A percentile compares a stretch with the other conserved stretches of the same genome.
phyloP scores from a whole-genome alignment of 2,888 invertebrate species.

The Furcula furcula region DNA sequence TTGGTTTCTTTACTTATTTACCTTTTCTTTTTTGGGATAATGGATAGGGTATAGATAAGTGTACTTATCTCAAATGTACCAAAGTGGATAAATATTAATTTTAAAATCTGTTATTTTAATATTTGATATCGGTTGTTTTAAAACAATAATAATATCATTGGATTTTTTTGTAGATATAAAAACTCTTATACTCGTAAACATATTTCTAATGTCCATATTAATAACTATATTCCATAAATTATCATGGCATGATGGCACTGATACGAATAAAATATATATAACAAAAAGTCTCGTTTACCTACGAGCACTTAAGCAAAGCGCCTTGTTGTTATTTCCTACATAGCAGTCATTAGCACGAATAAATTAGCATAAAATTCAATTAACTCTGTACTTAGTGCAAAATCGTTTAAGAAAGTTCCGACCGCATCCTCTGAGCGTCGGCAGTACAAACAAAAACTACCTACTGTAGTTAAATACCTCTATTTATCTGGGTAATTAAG shows the following conservation, averaged over 20 bases:
- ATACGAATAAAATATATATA: neutral
- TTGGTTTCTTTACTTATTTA: too few species aligned
- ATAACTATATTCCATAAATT: too few species aligned
- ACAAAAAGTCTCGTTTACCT: neutral
- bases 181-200: too few species aligned
- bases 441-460: slow-evolving; percentile 19
- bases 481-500: slow-evolving; percentile 28
- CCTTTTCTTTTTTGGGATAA: too few species aligned
- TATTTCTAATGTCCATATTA: too few species aligned
- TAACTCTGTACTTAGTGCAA: slow-evolving; percentile 44
- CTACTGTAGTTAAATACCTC: slow-evolving; percentile 7
- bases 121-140: too few species aligned
- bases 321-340: slow-evolving; percentile 27
- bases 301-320: slow-evolving; percentile 9
- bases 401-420: slow-evolving; percentile 45
- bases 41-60: too few species aligned
- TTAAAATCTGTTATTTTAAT: too few species aligned
- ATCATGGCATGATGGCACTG: neutral
- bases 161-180: too few species aligned
- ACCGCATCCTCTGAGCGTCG: slow-evolving; percentile 8
- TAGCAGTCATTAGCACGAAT: slow-evolving; percentile 46
- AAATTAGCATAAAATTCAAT: slow-evolving; percentile 57
- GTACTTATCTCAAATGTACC: too few species aligned
- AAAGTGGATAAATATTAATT: too few species aligned
- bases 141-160: too few species aligned